Percentiles rank a stretch among this genome's conserved stretches.
phyloP scores from a whole-genome alignment of 1,140 invertebrate species.

The Mya arenaria region DNA sequence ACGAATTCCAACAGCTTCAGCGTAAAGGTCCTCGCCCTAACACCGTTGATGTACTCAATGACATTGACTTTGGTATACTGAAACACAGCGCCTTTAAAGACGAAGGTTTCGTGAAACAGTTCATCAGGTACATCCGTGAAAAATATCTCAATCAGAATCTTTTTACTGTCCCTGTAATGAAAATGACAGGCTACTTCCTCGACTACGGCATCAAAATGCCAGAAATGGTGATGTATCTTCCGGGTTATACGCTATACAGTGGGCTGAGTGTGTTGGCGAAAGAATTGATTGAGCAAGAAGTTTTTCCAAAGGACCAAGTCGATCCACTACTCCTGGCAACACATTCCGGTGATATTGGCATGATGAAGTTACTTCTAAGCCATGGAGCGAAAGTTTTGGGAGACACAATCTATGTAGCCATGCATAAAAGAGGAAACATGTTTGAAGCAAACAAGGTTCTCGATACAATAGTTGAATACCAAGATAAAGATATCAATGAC shows the following conservation, averaged over 20 bases:
- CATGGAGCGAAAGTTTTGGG: constrained; percentile 10
- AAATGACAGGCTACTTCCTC: constrained; percentile 33
- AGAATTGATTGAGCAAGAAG: not conserved
- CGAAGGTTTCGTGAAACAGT: not conserved
- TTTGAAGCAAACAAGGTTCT: too few relatives aligned
- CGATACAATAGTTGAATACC: not conserved
- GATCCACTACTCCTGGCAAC: constrained; percentile 11
- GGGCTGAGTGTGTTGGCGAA: constrained; percentile 9
- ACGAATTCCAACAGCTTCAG: constrained; percentile 10
- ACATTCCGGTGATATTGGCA: constrained; percentile 13
- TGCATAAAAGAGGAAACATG: not conserved
- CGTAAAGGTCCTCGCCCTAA: constrained; percentile 3
- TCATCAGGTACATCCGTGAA: constrained; percentile 6
- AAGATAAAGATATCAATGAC: not conserved
- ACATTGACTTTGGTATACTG: constrained; percentile 38
- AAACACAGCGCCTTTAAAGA: constrained; percentile 28
- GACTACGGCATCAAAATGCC: constrained; percentile 29
- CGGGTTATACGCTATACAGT: constrained; percentile 21
- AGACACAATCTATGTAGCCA: constrained; percentile 17
- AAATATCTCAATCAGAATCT: not conserved
- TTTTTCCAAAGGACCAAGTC: not conserved
- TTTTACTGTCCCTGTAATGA: constrained; percentile 22
- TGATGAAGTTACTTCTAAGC: not conserved
- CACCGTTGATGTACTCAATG: not conserved
- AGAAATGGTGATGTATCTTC: constrained; percentile 15